A percentile compares a stretch with the other conserved stretches of the same genome.
These are phyloP conservation scores for Periophthalmodon schlosseri DNA, from an alignment of 2,113 vertebrate genomes.

Conservation along the genomic window DNA sequence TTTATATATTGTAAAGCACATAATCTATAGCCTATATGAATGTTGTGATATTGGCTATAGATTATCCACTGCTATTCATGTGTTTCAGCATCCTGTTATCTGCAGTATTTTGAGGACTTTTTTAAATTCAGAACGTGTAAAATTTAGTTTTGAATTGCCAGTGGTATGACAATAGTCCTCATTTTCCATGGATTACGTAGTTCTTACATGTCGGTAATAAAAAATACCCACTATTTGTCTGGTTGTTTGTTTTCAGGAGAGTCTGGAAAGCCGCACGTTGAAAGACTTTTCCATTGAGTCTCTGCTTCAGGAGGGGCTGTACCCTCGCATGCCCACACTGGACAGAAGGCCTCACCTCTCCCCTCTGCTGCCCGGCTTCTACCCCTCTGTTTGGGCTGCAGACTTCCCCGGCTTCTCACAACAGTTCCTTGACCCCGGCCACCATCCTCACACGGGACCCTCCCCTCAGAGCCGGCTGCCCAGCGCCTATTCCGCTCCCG, in stretches of 20 bases:
- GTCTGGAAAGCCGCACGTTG: slow-evolving; percentile 75
- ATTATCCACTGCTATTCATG: too few relatives aligned
- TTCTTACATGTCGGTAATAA: not conserved
- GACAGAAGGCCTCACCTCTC: slow-evolving; percentile 86
- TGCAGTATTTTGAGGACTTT: too few relatives aligned
- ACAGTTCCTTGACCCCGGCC: slow-evolving; percentile 73
- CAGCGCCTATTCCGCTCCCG: slow-evolving; percentile 74
- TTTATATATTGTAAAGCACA: too few relatives aligned
- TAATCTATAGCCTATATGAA: too few relatives aligned
- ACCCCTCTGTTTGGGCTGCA: slow-evolving; percentile 89
- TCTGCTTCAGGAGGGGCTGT: slow-evolving; percentile 90
- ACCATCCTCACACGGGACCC: slow-evolving; percentile 45
- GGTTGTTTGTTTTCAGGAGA: slow-evolving; percentile 56
- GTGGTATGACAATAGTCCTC: too few relatives aligned
- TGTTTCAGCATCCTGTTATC: too few relatives aligned
- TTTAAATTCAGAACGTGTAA: too few relatives aligned
- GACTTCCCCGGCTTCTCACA: slow-evolving; percentile 86
- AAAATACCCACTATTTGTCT: not conserved
- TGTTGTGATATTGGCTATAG: too few relatives aligned
- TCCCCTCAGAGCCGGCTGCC: slow-evolving; percentile 73
- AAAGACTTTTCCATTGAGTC: slow-evolving; percentile 97
- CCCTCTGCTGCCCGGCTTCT: slow-evolving; percentile 87
- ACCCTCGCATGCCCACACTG: slow-evolving; percentile 85
- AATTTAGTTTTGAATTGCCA: too few relatives aligned
- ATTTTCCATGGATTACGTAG: too few relatives aligned